Percentiles rank a stretch among this genome's conserved stretches.
Evolutionary conservation across 2,113 vertebrate species (phyloP).

Genomic region (Triplophysa dalaica): DNA sequence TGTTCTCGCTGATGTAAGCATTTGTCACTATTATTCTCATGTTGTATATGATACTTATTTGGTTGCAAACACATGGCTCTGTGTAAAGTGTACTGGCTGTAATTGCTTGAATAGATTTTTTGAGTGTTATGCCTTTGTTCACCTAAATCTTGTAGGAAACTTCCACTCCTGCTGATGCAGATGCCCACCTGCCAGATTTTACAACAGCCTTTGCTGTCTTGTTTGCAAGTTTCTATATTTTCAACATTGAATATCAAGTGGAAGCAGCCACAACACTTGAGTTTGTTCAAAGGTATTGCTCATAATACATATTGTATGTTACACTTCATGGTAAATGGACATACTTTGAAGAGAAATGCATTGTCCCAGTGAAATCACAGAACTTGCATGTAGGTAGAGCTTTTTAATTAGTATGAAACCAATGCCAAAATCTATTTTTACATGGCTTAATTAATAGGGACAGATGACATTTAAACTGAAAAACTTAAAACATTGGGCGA

Average conservation of each 20-base stretch:
- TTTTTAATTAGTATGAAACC: neutral
- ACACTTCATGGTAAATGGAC: neutral
- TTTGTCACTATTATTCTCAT: no score
- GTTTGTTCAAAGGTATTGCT: slow-evolving; percentile 21
- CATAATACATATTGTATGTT: neutral
- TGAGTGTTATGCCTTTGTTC: neutral
- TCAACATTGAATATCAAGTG: neutral
- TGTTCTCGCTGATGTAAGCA: no score
- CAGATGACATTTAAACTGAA: no score
- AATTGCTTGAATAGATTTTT: neutral
- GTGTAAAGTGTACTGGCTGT: neutral
- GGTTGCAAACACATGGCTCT: neutral
- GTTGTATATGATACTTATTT: neutral
- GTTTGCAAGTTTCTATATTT: slow-evolving; percentile 1
- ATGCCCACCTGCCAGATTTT: slow-evolving; percentile 16
- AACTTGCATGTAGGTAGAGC: no score
- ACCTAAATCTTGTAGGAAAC: neutral
- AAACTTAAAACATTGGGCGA: no score
- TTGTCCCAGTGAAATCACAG: neutral
- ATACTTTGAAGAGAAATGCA: neutral
- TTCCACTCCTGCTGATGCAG: neutral
- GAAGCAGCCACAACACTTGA: neutral
- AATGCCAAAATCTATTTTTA: no score
- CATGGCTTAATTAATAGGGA: no score
- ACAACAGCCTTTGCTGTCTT: slow-evolving; percentile 1